These are phyloP conservation scores for Sardina pilchardus DNA, from an alignment of 2,113 vertebrate species.

Conservation along the genomic window DNA sequence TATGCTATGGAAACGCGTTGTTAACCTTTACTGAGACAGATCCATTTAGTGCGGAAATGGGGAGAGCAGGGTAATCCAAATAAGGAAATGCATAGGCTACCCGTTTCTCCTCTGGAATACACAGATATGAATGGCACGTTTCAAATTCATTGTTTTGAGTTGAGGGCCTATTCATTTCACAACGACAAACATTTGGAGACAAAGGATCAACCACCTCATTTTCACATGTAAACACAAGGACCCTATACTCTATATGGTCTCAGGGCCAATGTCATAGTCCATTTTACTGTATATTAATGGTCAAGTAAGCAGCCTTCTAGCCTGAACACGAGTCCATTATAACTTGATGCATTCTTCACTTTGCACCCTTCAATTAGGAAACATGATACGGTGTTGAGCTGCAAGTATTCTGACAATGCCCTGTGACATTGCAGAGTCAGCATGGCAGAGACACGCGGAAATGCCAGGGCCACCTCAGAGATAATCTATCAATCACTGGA, in stretches of 20 bases:
- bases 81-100: neutral
- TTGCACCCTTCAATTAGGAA: neutral
- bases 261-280: neutral
- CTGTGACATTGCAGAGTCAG: neutral
- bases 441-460: neutral
- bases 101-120: neutral
- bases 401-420: neutral
- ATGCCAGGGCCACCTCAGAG: neutral
- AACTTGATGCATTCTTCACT: neutral
- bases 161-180: neutral
- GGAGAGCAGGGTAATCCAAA: neutral
- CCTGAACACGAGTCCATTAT: neutral
- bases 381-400: neutral
- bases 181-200: neutral
- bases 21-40: neutral
- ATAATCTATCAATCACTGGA: neutral
- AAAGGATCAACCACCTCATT: neutral
- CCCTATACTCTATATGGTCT: neutral
- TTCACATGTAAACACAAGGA: neutral
- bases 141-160: neutral
- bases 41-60: neutral
- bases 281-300: neutral
- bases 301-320: neutral
- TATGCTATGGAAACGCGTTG: neutral
- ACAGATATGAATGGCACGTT: neutral